phyloP scores from a whole-genome alignment of 2,113 vertebrate species.

The Pristiophorus japonicus region DNA sequence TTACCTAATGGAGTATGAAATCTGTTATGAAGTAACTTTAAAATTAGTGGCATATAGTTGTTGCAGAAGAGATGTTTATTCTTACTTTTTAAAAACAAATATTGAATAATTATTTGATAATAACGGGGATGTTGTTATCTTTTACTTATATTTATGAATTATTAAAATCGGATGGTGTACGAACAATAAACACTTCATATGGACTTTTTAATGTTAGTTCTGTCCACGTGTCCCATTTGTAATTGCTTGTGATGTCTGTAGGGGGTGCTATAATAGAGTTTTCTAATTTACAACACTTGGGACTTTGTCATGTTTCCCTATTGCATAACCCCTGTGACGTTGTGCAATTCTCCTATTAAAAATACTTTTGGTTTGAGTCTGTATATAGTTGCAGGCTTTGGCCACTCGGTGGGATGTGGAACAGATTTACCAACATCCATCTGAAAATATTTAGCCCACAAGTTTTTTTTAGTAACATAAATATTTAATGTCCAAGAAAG shows the following conservation, averaged over 20 bases:
- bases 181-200: background rate
- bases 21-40: background rate
- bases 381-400: background rate
- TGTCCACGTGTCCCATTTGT: background rate
- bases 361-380: background rate
- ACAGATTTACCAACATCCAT: background rate
- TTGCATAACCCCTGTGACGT: background rate
- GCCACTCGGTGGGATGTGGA: background rate
- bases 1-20: background rate
- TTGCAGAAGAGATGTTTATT: background rate
- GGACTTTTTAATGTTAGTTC: background rate
- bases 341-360: background rate
- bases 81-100: background rate
- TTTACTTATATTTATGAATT: background rate
- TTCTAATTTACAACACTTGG: background rate
- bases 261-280: background rate
- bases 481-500: no score
- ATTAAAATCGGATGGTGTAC: background rate
- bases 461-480: background rate
- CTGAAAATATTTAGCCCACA: background rate
- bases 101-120: background rate
- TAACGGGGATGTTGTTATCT: background rate
- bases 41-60: background rate
- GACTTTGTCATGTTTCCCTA: background rate
- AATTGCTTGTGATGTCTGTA: background rate